phyloP scores from a whole-genome alignment of 2,888 invertebrate genomes.

The Scaptomyza flava region DNA sequence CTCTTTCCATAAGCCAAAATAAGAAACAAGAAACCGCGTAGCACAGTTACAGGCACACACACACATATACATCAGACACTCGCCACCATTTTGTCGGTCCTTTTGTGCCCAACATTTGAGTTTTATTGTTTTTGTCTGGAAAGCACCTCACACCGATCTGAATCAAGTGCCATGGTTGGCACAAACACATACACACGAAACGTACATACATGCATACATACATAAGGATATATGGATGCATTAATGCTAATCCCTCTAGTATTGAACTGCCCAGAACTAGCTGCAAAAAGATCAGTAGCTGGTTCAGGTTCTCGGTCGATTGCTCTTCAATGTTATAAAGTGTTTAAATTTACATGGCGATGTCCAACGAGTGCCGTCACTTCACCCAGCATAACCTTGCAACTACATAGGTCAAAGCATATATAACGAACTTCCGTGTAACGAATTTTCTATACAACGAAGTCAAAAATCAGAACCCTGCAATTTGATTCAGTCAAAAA shows the following conservation, averaged over 20 bases:
- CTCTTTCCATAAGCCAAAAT: conserved; percentile 45
- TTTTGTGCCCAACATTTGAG: conserved; percentile 31
- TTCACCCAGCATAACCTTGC: no score
- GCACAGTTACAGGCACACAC: conserved; percentile 25
- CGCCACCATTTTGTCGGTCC: conserved; percentile 57
- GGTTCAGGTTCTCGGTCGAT: no score
- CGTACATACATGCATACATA: conserved; percentile 2
- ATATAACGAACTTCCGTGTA: no score
- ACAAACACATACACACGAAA: conserved; percentile 13
- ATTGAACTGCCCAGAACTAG: no score
- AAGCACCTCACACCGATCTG: background rate
- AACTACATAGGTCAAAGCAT: no score
- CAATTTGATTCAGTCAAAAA: no score
- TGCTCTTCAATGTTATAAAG: no score
- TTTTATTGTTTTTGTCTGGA: conserved; percentile 59
- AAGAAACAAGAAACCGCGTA: conserved; percentile 28
- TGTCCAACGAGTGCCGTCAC: no score
- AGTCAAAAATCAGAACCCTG: no score
- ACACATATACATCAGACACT: conserved; percentile 23
- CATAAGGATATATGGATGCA: conserved; percentile 19
- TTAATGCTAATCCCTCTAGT: conserved; percentile 34
- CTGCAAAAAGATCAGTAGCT: no score
- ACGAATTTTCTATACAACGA: no score
- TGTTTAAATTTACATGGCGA: no score
- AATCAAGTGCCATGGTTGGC: conserved; percentile 25